These are phyloP conservation scores for Isichthys henryi DNA, from an alignment of 2,113 vertebrate species.

Conservation along the genomic window DNA sequence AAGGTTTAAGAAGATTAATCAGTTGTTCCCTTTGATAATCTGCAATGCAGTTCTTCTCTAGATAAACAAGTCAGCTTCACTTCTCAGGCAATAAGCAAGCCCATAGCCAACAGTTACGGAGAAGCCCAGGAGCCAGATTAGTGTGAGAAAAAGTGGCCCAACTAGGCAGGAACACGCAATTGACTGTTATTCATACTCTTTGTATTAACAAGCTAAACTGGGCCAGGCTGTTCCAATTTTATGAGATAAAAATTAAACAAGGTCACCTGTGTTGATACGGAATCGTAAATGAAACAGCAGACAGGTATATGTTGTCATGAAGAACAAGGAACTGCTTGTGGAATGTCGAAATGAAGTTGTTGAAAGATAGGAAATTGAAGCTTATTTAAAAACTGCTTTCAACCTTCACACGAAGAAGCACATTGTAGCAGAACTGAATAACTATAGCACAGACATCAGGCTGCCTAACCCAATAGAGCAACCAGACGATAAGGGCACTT, in stretches of 20 bases:
- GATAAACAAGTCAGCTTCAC: conserved; percentile 4
- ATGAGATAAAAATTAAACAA: conserved; percentile 1
- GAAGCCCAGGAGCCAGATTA: neutral
- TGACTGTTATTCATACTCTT: neutral
- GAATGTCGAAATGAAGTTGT: neutral
- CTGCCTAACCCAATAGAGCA: neutral
- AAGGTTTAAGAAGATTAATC: neutral
- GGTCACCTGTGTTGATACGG: neutral
- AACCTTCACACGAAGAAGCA: neutral
- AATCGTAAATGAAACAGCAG: neutral
- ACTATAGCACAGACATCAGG: neutral
- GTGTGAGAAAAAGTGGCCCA: neutral
- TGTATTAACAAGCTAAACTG: neutral
- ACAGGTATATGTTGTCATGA: neutral
- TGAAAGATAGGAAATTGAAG: neutral
- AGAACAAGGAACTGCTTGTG: neutral
- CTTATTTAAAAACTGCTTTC: neutral
- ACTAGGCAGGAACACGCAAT: neutral
- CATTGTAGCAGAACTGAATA: neutral
- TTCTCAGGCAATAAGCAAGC: neutral
- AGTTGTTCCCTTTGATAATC: neutral
- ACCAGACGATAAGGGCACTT: neutral
- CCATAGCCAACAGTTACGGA: neutral
- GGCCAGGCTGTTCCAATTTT: neutral
- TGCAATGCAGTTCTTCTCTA: neutral